Base-by-base conservation (phyloP, 2,113 vertebrate genomes). In the Montifringilla adamsi region DNA sequence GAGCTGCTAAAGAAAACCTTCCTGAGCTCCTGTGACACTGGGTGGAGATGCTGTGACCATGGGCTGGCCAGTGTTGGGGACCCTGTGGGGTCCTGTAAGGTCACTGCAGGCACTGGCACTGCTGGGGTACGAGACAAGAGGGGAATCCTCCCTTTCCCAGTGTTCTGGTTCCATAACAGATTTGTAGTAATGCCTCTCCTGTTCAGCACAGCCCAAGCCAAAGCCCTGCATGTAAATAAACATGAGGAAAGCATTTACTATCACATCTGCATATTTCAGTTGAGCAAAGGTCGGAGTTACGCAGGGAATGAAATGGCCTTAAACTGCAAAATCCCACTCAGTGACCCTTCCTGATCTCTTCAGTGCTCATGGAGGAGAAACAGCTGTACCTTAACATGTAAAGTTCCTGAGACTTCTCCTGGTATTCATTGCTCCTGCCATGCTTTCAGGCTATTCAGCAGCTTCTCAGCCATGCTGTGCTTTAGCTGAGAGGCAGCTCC, bases 121-220 rank as follows among this genome's bases (percentile, higher is more conserved):
- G 7, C 33, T 22, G 84, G 39, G 31, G 3, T 15, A 2, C 31
- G 47, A 19, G 44, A 8, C 0, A 1, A 31, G 30, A 23, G 39
- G 44, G 27, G 28, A 28, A 15, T 1, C 27, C 15, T n/a, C 24
- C 76, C 43, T 46, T 52, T 18, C 41, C 37, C 64, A 2, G 6
- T 1, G n/a, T n/a, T 0, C 21, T 50, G 47, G 3, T 22, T 43
- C 31, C 47, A 26, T 43, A 46, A 22, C 27, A 75, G 26, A 39
- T 70, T 47, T 46, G 56, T 7, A 3, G 26, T 27, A 37, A 33
- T 6, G 27, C 39, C 30, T 73, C 47, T 53, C 18, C 39, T 39
- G 0, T 8, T 28, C 20, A 16, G 4, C 28, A 12, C 0, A 15
- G 43, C 16, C 35, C 11, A 59, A 81, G n/a, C 35, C 77, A 70